Conservation (phyloP, 2,797 vertebrate species). For the Syndactyla subalaris region DNA sequence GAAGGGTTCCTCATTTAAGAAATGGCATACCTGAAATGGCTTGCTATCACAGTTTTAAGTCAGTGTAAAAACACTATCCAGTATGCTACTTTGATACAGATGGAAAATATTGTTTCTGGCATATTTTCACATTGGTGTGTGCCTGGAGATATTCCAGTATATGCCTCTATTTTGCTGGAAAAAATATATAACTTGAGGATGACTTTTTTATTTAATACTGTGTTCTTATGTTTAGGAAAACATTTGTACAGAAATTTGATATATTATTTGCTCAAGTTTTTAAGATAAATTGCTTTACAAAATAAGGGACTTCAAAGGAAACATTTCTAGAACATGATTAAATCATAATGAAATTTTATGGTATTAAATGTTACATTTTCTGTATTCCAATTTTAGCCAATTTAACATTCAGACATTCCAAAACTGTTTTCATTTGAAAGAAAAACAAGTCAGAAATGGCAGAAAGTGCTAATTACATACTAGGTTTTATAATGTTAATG, state of each 20-base stretch:
- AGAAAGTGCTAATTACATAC: slow-evolving; percentile 36
- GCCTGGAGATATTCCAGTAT: not conserved
- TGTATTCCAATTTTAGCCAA: not conserved
- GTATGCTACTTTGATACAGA: slow-evolving; percentile 1
- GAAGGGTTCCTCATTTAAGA: slow-evolving; percentile 48
- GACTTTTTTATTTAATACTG: not conserved
- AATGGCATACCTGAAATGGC: slow-evolving; percentile 41
- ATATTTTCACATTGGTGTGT: not conserved
- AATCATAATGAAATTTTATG: slow-evolving; percentile 19
- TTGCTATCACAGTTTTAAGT: slow-evolving; percentile 33
- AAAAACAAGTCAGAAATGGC: slow-evolving; percentile 38
- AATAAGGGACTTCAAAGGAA: slow-evolving; percentile 28
- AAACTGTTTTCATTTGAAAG: slow-evolving; percentile 41
- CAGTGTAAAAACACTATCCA: not conserved
- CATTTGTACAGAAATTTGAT: slow-evolving; percentile 4
- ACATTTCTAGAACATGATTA: not conserved
- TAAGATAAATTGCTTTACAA: not conserved
- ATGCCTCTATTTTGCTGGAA: not conserved
- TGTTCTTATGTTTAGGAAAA: slow-evolving; percentile 31
- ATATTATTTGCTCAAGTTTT: not conserved
- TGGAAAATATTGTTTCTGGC: not conserved
- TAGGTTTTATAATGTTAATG: not conserved
- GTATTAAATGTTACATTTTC: slow-evolving; percentile 2
- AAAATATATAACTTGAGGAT: not conserved
- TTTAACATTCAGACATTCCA: slow-evolving; percentile 7